These are phyloP conservation scores for Diphyllodes magnificus DNA, from an alignment of 2,113 vertebrate species.

Conservation along the genomic window DNA sequence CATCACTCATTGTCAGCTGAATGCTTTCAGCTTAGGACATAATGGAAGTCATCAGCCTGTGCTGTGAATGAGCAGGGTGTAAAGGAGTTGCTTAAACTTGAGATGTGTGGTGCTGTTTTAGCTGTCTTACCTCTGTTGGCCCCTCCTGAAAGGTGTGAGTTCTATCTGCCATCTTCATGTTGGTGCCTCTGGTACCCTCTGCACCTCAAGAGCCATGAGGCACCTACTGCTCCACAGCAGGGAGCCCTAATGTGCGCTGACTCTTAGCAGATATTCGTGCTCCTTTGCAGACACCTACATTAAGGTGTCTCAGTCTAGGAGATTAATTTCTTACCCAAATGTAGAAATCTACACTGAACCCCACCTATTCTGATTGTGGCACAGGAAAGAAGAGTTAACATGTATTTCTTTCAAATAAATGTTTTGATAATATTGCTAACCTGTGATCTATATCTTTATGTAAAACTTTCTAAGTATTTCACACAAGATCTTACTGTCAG, in stretches of 20 bases:
- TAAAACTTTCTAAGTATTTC: neutral
- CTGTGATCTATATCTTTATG: neutral
- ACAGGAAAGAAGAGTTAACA: neutral
- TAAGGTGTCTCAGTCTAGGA: neutral
- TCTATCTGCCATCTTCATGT: neutral
- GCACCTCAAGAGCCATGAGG: neutral
- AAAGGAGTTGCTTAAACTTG: neutral
- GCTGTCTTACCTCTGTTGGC: neutral
- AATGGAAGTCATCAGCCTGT: neutral
- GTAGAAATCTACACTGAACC: neutral
- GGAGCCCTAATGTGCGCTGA: neutral
- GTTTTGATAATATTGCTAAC: neutral
- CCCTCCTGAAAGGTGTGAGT: neutral
- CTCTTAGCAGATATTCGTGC: rapidly evolving
- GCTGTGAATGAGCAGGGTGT: neutral
- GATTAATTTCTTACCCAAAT: neutral
- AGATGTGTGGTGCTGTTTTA: neutral
- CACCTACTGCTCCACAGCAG: neutral
- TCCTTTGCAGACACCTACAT: neutral
- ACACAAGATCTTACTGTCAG: neutral
- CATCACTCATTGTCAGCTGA: neutral
- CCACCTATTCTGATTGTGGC: neutral
- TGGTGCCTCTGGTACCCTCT: neutral
- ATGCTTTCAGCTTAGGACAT: neutral
- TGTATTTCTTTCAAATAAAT: neutral